Base-by-base conservation (phyloP, 2,113 vertebrate genomes). In the Carassius gibelio region DNA sequence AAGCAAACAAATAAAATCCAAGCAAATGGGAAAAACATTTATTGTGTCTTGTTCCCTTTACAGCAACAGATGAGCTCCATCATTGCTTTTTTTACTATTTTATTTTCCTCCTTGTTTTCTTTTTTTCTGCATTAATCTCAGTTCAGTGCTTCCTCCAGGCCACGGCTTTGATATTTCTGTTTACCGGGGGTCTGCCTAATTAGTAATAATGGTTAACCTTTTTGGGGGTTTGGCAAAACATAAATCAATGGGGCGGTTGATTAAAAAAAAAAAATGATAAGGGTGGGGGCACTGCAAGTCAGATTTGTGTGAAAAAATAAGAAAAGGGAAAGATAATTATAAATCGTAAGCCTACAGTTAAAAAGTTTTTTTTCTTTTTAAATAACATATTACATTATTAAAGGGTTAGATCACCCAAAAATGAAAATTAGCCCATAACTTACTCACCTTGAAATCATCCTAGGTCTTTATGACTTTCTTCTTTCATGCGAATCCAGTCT, bases 201-300 rank as follows among this genome's bases (percentile, higher is more conserved):
- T 84, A 66, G 72, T 90, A 88, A 90, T 89, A 92, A 88, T 71
- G 19, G 34, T 86, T 90, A 88, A 91, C 81, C 74, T 88, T 92
- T 88, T 74, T 82, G 77, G 52, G 82, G 84, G 1, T 14, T 79
- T 69, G 17, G 68, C 57, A 68, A 85, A 50, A 59, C 66, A 88
- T 92, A 84, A 83, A 87, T 89, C 89, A 90, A 86, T 87, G 30
- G 61, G 76, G 76, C 23, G 23, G 17, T 23, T 86, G 85, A 86
- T 86, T 84, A 88, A 85, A 88, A 42, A 45, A 88, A 85, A 88
- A 38, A 42, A 11, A 74, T 82, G 21, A 42, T 71, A 23, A 83
- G 38, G 5, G 13, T 36, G 7, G 69, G 23, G 80, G 66, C 15
- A 75, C 23, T 42, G 38, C 14, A 59, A 82, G 77, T 30, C 11